Conservation (phyloP, 2,888 invertebrate genomes). For the Euplagia quadripunctaria region DNA sequence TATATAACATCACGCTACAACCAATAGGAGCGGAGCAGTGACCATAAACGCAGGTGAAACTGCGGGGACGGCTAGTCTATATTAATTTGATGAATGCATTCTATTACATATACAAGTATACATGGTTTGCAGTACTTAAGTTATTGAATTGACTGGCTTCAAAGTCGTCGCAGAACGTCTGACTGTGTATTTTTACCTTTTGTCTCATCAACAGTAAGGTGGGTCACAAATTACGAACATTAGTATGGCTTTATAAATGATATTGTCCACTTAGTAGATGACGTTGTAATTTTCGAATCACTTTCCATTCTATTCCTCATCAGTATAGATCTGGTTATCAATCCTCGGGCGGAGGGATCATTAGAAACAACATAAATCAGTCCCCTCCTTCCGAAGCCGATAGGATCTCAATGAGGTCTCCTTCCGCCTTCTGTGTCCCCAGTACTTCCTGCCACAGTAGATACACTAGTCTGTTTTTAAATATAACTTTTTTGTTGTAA, state of each 20-base stretch:
- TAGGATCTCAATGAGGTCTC: slow-evolving; percentile 53
- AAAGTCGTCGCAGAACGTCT: background rate
- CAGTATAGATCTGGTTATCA: slow-evolving; percentile 47
- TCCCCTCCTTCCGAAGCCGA: slow-evolving; percentile 41
- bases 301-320: slow-evolving; percentile 25
- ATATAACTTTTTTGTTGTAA: background rate
- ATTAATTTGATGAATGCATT: background rate
- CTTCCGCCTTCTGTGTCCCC: slow-evolving; percentile 45
- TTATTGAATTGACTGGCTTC: background rate
- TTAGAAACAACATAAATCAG: slow-evolving; percentile 55
- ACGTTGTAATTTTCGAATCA: slow-evolving; percentile 27
- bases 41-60: background rate
- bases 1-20: no score
- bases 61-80: no score
- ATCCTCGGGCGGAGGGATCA: slow-evolving; percentile 44
- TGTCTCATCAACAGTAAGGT: no score
- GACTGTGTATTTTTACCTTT: background rate
- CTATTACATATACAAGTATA: background rate
- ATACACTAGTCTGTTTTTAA: slow-evolving; percentile 10
- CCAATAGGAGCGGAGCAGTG: no score
- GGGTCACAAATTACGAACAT: background rate
- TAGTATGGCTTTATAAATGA: background rate
- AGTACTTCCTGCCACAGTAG: slow-evolving; percentile 25
- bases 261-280: slow-evolving; percentile 19
- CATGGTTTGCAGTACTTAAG: background rate